These are phyloP conservation scores for Halichondria panicea DNA, from an alignment of 37 sponge, comb jelly and placozoan species.

Conservation along the genomic window DNA sequence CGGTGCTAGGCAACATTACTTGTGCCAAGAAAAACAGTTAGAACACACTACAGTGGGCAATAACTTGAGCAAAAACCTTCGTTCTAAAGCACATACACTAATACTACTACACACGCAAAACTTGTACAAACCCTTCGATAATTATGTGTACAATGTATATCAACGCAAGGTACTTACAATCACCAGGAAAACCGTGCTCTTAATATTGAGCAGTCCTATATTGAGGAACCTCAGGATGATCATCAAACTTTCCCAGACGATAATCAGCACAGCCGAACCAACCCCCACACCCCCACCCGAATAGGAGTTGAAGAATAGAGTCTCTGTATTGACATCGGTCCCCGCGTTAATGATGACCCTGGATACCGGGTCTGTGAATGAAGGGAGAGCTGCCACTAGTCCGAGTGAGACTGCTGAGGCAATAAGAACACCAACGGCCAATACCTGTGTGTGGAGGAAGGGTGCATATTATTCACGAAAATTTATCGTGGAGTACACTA, in stretches of 20 bases:
- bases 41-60: too few relatives aligned
- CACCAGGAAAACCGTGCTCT: constrained; percentile 27
- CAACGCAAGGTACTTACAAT: too few relatives aligned
- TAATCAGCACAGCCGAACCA: background rate
- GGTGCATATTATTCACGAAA: too few relatives aligned
- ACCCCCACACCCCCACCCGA: background rate
- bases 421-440: background rate
- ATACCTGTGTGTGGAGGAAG: background rate
- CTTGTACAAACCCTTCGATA: too few relatives aligned
- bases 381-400: background rate
- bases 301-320: background rate
- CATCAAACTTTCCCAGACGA: constrained; percentile 11
- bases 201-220: constrained; percentile 32
- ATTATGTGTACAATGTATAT: too few relatives aligned
- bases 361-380: background rate
- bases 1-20: too few relatives aligned
- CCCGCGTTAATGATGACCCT: background rate
- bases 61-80: too few relatives aligned
- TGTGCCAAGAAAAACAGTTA: too few relatives aligned
- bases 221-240: constrained; percentile 34
- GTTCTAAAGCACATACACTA: too few relatives aligned
- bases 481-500: too few relatives aligned
- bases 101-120: too few relatives aligned
- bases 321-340: background rate
- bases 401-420: background rate